Evolutionary conservation across 2,888 invertebrate species (phyloP).

Genomic region (Macaria liturata): DNA sequence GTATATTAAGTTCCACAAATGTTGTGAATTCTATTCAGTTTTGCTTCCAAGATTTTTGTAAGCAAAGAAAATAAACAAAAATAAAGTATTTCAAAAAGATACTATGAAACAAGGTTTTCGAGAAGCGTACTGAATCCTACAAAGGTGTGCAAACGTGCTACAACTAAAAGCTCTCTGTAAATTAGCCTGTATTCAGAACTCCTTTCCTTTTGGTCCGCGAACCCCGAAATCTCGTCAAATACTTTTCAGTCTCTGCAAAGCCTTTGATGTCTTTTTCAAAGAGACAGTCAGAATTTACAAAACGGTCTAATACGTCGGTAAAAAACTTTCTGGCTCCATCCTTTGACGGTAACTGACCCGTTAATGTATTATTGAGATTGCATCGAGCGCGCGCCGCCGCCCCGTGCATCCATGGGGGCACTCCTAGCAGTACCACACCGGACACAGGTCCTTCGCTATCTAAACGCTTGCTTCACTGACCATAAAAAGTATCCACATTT

Average conservation of each 20-base stretch:
- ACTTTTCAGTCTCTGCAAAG: slow-evolving; percentile 24
- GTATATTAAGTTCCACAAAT: no score
- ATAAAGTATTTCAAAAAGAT: no score
- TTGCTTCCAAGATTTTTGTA: no score
- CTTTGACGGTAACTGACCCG: slow-evolving; percentile 66
- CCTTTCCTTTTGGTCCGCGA: slow-evolving; percentile 17
- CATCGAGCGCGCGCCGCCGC: slow-evolving; percentile 47
- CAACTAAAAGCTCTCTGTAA: slow-evolving; percentile 26
- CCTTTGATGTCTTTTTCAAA: slow-evolving; percentile 61
- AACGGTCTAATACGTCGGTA: slow-evolving; percentile 55
- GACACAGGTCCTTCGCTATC: slow-evolving; percentile 48
- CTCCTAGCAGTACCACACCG: slow-evolving; percentile 45
- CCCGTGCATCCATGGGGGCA: slow-evolving; percentile 53
- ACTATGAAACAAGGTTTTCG: no score
- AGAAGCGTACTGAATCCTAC: background rate
- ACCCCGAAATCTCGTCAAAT: slow-evolving; percentile 32
- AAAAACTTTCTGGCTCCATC: slow-evolving; percentile 57
- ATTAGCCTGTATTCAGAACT: slow-evolving; percentile 23
- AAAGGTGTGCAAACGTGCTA: slow-evolving; percentile 6
- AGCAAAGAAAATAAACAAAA: no score
- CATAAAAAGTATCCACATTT: slow-evolving; percentile 76
- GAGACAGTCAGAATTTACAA: slow-evolving; percentile 58
- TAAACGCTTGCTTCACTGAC: slow-evolving; percentile 65
- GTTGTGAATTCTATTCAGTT: no score
- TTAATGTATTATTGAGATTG: slow-evolving; percentile 66